These are phyloP conservation scores for Artemia sinica DNA, from an alignment of 2,888 invertebrate genomes.

Conservation along the genomic window DNA sequence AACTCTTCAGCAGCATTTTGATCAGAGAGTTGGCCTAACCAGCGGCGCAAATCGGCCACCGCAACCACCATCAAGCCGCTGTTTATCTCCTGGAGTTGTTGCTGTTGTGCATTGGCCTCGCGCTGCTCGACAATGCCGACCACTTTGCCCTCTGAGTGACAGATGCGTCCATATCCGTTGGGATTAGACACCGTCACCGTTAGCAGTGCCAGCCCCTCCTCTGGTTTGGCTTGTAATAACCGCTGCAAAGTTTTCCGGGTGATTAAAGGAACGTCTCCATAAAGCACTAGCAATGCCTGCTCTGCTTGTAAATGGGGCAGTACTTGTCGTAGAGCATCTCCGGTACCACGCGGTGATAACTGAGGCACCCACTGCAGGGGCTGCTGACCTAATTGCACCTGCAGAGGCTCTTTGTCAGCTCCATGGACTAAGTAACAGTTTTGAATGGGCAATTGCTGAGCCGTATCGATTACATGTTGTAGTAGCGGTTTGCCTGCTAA, in stretches of 20 bases:
- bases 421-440: no score
- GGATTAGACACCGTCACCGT: not conserved
- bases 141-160: not conserved
- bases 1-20: constrained; percentile 19
- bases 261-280: constrained; percentile 18
- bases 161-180: not conserved
- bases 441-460: not conserved
- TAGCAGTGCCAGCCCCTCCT: not conserved
- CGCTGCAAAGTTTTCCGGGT: constrained; percentile 8
- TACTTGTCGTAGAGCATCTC: not conserved
- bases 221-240: not conserved
- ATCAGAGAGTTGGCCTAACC: constrained; percentile 16
- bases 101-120: not conserved
- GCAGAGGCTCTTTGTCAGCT: no score
- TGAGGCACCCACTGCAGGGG: no score
- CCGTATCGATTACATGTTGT: not conserved
- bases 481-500: constrained; percentile 18
- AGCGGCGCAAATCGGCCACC: not conserved
- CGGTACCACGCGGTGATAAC: no score
- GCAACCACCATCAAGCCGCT: not conserved
- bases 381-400: no score
- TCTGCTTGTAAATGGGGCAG: constrained; percentile 3
- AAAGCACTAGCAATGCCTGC: constrained; percentile 10
- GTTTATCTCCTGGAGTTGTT: not conserved
- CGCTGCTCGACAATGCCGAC: not conserved